These are phyloP conservation scores for Epinephelus lanceolatus DNA, from an alignment of 2,113 vertebrate genomes.

Conservation along the genomic window DNA sequence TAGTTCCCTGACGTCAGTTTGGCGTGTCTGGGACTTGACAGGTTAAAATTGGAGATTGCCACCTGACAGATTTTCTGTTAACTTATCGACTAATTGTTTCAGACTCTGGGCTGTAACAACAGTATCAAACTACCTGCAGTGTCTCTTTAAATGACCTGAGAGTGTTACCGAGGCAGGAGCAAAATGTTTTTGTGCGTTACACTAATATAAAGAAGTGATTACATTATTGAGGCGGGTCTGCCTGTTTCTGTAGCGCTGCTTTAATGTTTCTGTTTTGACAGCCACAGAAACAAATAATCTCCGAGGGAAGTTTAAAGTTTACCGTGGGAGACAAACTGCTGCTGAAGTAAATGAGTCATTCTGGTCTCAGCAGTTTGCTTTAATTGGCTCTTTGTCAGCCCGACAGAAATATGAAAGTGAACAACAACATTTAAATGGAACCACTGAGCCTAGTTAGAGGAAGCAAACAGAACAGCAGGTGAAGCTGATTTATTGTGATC, in stretches of 20 bases:
- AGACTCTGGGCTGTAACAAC: too few relatives aligned
- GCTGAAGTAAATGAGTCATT: constrained; percentile 35
- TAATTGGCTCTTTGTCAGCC: constrained; percentile 51
- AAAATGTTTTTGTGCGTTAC: background rate
- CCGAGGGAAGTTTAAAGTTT: background rate
- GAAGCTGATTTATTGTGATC: constrained; percentile 24
- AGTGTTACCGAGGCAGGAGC: background rate
- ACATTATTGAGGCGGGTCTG: too few relatives aligned
- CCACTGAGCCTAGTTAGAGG: background rate
- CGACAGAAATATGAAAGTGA: constrained; percentile 17
- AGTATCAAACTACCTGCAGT: background rate
- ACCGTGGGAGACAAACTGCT: constrained; percentile 17
- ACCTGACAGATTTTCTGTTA: too few relatives aligned
- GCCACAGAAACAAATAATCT: background rate
- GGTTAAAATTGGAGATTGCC: too few relatives aligned
- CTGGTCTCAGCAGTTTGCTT: constrained; percentile 51
- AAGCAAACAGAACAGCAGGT: constrained; percentile 53
- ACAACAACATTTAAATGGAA: constrained; percentile 30
- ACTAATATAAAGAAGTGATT: too few relatives aligned
- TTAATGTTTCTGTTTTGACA: background rate
- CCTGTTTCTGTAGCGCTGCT: background rate
- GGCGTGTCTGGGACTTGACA: too few relatives aligned
- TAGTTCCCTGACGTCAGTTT: too few relatives aligned
- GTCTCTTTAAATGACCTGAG: background rate
- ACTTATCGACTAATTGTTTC: too few relatives aligned